Conservation (phyloP, 92 coral and sea anemone species). For the Paragorgia papillata region DNA sequence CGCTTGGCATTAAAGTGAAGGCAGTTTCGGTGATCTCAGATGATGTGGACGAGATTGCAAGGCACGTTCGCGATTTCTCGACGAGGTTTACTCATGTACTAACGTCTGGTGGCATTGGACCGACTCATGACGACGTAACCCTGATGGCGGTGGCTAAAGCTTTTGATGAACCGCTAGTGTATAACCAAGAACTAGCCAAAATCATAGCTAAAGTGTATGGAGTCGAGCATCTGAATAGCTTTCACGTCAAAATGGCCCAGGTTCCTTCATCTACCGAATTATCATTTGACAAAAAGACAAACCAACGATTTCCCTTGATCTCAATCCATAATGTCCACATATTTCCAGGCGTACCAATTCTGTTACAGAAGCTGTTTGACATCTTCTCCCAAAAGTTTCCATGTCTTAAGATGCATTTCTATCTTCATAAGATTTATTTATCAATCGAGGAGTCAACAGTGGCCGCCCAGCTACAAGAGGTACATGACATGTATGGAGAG, state of each 20-base stretch:
- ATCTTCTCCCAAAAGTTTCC: constrained; percentile 57
- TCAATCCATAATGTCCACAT: constrained; percentile 80
- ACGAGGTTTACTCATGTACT: constrained; percentile 74
- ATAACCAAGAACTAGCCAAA: constrained; percentile 64
- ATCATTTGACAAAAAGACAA: constrained; percentile 39
- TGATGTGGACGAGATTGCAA: constrained; percentile 71
- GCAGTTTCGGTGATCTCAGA: constrained; percentile 89
- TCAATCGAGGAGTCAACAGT: constrained; percentile 72
- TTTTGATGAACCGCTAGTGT: constrained; percentile 74
- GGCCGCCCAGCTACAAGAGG: constrained; percentile 74
- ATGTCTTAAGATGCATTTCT: constrained; percentile 57
- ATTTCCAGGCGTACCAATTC: constrained; percentile 87
- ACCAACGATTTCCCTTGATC: constrained; percentile 70
- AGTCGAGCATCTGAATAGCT: constrained; percentile 55
- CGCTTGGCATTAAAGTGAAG: constrained; percentile 86
- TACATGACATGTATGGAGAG: constrained; percentile 70
- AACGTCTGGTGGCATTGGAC: constrained; percentile 97
- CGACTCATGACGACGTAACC: constrained; percentile 97
- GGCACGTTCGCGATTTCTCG: constrained; percentile 75
- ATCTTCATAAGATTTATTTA: constrained; percentile 71
- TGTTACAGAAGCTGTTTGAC: constrained; percentile 68
- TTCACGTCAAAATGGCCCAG: constrained; percentile 81
- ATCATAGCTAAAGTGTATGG: constrained; percentile 55
- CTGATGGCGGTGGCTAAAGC: constrained; percentile 84
- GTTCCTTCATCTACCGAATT: constrained; percentile 78